A percentile compares a stretch with the other conserved stretches of the same genome.
Evolutionary conservation across 2,888 invertebrate species (phyloP).

Genomic region (Xiphydria camelus): DNA sequence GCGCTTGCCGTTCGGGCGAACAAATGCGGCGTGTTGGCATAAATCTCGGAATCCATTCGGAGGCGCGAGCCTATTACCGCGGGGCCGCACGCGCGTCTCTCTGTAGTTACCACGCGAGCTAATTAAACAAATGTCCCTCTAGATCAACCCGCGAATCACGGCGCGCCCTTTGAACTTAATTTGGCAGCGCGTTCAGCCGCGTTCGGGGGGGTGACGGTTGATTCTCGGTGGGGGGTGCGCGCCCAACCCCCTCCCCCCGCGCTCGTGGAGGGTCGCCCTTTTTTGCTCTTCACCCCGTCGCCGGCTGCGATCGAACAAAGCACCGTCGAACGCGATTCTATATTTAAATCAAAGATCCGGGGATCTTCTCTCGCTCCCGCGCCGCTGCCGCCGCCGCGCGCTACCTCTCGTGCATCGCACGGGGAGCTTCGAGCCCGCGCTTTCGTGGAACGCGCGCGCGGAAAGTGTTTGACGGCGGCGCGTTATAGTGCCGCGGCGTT

Average conservation of each 20-base stretch:
- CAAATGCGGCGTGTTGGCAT: conserved; percentile 57
- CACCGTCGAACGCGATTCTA: conserved; percentile 39
- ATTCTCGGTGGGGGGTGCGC: background rate
- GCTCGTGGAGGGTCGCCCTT: background rate
- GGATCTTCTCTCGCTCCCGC: background rate
- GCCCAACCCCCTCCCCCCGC: background rate
- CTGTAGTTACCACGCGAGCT: conserved; percentile 36
- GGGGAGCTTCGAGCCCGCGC: too few species aligned
- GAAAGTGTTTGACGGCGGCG: too few species aligned
- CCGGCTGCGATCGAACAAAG: conserved; percentile 38
- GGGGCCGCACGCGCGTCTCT: conserved; percentile 24
- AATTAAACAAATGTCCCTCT: conserved; percentile 53
- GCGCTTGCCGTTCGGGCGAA: conserved; percentile 28
- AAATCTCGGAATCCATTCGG: conserved; percentile 58
- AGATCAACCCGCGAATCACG: conserved; percentile 40
- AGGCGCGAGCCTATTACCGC: conserved; percentile 54
- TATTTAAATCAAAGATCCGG: conserved; percentile 40
- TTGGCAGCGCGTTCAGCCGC: conserved; percentile 25
- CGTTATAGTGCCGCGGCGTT: too few species aligned
- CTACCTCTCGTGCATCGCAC: too few species aligned
- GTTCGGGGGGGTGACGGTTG: too few species aligned
- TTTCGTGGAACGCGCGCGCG: too few species aligned
- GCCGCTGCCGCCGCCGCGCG: background rate
- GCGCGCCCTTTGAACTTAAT: conserved; percentile 48
- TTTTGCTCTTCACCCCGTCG: background rate